Evolutionary conservation across 2,888 invertebrate genomes (phyloP).

Genomic region (Heliconius ismenius): DNA sequence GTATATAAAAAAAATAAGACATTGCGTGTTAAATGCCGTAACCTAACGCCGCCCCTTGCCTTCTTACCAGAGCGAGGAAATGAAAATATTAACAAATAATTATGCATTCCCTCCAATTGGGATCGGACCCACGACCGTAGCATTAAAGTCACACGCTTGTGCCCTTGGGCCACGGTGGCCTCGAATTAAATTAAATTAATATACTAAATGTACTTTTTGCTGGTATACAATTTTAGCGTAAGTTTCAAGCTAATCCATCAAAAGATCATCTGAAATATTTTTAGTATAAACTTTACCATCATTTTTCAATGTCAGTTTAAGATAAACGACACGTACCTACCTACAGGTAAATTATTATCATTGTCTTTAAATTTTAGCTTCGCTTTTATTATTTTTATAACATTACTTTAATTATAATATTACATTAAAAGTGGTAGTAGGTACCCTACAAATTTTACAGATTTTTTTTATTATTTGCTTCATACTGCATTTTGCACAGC

Average conservation of each 20-base stretch:
- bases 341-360: not conserved
- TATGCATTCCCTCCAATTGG: too few species aligned
- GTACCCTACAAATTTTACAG: too few species aligned
- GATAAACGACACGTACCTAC: not conserved
- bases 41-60: too few species aligned
- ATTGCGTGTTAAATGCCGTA: too few species aligned
- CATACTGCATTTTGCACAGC: too few species aligned
- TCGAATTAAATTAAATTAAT: not conserved
- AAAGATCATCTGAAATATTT: constrained; percentile 7
- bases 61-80: too few species aligned
- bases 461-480: too few species aligned
- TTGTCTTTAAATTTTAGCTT: not conserved
- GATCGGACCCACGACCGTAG: too few species aligned
- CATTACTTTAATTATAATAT: not conserved
- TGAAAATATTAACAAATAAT: too few species aligned
- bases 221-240: not conserved
- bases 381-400: not conserved
- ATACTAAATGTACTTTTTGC: not conserved
- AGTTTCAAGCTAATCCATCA: constrained; percentile 5
- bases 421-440: not conserved
- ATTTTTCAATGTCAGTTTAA: constrained; percentile 8
- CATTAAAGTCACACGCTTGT: too few species aligned
- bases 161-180: too few species aligned
- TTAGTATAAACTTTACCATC: not conserved
- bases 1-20: too few species aligned